Evolutionary conservation across 2,888 invertebrate species (phyloP).

Genomic region (Peribatodes rhomboidaria): DNA sequence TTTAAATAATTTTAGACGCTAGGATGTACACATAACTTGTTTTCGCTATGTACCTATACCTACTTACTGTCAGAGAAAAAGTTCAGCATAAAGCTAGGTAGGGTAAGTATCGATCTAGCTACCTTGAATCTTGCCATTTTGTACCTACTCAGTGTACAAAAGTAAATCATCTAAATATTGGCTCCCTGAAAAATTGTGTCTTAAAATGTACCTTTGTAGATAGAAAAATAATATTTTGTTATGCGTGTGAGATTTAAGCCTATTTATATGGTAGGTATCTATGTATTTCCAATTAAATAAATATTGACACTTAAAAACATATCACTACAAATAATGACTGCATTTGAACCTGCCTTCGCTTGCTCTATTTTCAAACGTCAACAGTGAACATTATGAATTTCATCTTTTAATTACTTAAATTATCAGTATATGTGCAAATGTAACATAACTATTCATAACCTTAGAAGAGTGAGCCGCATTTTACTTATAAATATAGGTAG

Average conservation of each 20-base stretch:
- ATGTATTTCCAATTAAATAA: slow-evolving; percentile 33
- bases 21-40: slow-evolving; percentile 77
- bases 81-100: slow-evolving; percentile 73
- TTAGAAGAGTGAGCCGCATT: slow-evolving; percentile 9
- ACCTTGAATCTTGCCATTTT: slow-evolving; percentile 15
- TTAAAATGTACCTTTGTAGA: slow-evolving; percentile 82
- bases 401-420: background rate
- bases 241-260: slow-evolving; percentile 38
- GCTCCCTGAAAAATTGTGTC: slow-evolving; percentile 59
- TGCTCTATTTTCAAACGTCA: slow-evolving; percentile 18
- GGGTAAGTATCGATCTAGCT: slow-evolving; percentile 8
- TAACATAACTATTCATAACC: background rate
- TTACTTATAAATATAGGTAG: background rate
- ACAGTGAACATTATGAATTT: background rate
- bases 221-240: slow-evolving; percentile 59
- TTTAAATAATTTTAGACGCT: slow-evolving; percentile 77
- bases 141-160: slow-evolving; percentile 5
- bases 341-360: slow-evolving; percentile 32
- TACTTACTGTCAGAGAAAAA: slow-evolving; percentile 74
- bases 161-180: slow-evolving; percentile 10
- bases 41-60: slow-evolving; percentile 66
- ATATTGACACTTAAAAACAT: slow-evolving; percentile 41
- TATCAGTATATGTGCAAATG: background rate
- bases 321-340: slow-evolving; percentile 42
- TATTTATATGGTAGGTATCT: slow-evolving; percentile 42